These are phyloP conservation scores for Amphimallon solstitiale DNA, from an alignment of 2,888 invertebrate species.

Conservation along the genomic window DNA sequence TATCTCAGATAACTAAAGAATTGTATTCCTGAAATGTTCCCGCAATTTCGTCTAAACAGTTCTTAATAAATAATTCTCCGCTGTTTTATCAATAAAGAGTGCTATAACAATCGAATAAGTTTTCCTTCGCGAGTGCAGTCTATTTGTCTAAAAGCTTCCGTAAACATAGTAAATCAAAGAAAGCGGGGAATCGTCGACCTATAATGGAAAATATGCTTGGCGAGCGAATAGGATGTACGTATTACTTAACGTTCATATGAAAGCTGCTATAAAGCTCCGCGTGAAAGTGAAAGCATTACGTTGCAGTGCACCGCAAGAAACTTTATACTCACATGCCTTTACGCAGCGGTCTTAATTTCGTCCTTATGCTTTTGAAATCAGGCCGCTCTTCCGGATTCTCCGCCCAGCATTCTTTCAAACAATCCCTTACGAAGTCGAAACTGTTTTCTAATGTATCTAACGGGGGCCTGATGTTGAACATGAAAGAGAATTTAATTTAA, in stretches of 20 bases:
- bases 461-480: slow-evolving; percentile 73
- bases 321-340: slow-evolving; percentile 83
- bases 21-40: no score
- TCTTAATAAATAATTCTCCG: no score
- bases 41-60: no score
- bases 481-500: no score
- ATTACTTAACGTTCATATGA: slow-evolving; percentile 1
- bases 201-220: background rate
- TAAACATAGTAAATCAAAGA: slow-evolving; percentile 4
- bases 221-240: background rate
- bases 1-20: no score
- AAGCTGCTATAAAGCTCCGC: slow-evolving; percentile 9
- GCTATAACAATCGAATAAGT: background rate
- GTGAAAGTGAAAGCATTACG: slow-evolving; percentile 14
- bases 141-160: slow-evolving; percentile 9
- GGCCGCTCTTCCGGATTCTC: slow-evolving; percentile 83
- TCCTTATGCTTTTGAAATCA: slow-evolving; percentile 84
- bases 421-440: slow-evolving; percentile 88
- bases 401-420: slow-evolving; percentile 87
- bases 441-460: slow-evolving; percentile 81
- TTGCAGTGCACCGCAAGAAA: background rate
- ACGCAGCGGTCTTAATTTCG: slow-evolving; percentile 80
- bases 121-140: background rate
- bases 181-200: slow-evolving; percentile 2
- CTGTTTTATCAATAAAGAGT: no score